Conservation (phyloP, 2,888 invertebrate genomes). For the Hybos culiciformis region DNA sequence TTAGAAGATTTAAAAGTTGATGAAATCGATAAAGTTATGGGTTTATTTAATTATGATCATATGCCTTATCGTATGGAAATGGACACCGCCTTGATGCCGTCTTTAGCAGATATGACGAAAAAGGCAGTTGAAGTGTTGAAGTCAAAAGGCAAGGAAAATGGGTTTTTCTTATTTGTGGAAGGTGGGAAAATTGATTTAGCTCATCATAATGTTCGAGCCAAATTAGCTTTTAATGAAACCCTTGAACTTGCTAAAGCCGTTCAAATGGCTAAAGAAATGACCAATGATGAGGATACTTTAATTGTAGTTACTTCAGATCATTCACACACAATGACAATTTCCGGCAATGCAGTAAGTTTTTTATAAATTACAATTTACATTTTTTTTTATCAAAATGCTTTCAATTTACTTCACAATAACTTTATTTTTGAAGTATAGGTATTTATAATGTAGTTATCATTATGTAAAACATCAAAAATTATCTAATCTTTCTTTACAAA, state of each 20-base stretch:
- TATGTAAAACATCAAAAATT: background rate
- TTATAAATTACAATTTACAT: background rate
- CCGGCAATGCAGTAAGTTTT: conserved; percentile 50
- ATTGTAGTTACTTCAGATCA: conserved; percentile 73
- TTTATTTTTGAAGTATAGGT: background rate
- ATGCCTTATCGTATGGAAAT: conserved; percentile 55
- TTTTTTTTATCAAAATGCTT: background rate
- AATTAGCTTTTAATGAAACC: conserved; percentile 31
- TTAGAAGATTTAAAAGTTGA: conserved; percentile 35
- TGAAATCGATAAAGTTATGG: conserved; percentile 45
- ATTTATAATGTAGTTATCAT: background rate
- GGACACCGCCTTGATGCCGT: conserved; percentile 42
- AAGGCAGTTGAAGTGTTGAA: conserved; percentile 59
- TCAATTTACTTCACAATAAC: background rate
- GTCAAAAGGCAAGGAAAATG: conserved; percentile 44
- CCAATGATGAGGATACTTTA: conserved; percentile 54
- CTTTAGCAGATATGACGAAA: conserved; percentile 66
- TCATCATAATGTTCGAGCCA: conserved; percentile 28
- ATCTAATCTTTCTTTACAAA: too few relatives aligned
- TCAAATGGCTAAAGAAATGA: conserved; percentile 44
- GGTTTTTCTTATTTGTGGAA: conserved; percentile 68
- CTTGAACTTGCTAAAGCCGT: conserved; percentile 64
- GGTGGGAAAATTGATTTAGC: conserved; percentile 38
- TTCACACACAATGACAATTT: conserved; percentile 59
- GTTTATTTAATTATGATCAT: conserved; percentile 51